phyloP scores from a whole-genome alignment of 2,797 vertebrate species.

The Spinus olivaceus region DNA sequence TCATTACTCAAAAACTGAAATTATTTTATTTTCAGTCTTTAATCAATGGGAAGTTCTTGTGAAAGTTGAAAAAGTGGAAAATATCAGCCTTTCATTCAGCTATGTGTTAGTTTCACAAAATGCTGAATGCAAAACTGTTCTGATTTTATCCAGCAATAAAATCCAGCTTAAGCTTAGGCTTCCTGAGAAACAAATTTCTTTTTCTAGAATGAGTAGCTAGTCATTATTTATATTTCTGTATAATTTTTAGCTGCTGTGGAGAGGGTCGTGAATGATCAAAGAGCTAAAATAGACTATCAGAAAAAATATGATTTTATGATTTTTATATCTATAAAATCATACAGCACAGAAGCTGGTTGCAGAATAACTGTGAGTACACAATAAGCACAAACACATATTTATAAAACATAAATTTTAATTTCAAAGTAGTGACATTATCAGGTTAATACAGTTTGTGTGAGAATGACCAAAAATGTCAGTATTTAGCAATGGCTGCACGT shows the following conservation, averaged over 20 bases:
- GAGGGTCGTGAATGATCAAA: not conserved
- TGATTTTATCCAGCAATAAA: constrained; percentile 16
- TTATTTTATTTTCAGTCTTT: not conserved
- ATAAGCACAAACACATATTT: not conserved
- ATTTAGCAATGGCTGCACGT: not conserved
- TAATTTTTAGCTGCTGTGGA: not conserved
- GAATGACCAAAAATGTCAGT: not conserved
- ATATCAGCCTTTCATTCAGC: not conserved
- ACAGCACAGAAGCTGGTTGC: not conserved
- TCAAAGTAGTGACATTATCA: not conserved
- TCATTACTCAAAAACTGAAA: not conserved
- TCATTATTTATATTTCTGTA: not conserved
- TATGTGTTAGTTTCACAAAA: not conserved
- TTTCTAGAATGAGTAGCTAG: not conserved
- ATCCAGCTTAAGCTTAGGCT: not conserved
- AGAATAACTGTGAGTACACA: not conserved
- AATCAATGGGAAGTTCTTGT: not conserved
- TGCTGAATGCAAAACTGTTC: not conserved
- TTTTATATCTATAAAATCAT: not conserved
- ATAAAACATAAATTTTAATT: not conserved
- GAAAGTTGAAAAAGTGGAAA: not conserved
- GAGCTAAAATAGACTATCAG: not conserved
- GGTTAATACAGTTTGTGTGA: not conserved
- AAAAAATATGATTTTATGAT: no score
- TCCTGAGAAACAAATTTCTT: not conserved